Evolutionary conservation across 2,113 vertebrate genomes (phyloP), one percentile per base, ranked within the genome.

Genomic region (Lethenteron reissneri): DNA sequence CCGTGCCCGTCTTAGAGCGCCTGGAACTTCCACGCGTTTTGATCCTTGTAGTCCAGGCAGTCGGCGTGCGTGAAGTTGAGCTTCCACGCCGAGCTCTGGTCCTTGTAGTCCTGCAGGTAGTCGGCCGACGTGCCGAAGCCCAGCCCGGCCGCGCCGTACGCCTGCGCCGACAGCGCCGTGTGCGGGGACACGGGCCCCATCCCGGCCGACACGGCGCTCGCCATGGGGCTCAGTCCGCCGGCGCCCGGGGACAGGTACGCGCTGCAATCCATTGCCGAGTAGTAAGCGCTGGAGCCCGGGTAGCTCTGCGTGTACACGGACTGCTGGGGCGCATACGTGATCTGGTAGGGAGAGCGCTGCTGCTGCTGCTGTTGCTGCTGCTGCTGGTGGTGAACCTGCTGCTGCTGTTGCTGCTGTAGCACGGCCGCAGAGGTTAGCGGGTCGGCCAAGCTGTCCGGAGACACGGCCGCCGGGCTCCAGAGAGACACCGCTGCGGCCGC

Each of bases 1-100:
- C 41, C 41, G 41, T 17, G 6, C 11, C 14, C 17, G 8, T 2
- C 70, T 77, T 84, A 89, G 81, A 89, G 85, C 70, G 88, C 87
- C 79, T 88, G 87, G 80, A 89, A 89, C 76, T 89, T 89, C 87
- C 87, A 88, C 74, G 87, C 86, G 11, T n/a, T 68, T 76, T 88
- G 87, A 72, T 89, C 87, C 76, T 89, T 88, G 81, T 88, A 89
- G 79, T 89, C 87, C 79, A 89, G 81, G 79, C 87, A 88, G 78
- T 89, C 87, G 57, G 84, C 78, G 8, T 84, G 79, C 14, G 82
- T 85, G 77, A 89, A 89, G 77, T 85, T 86, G 72, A 89, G 83
- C 76, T 89, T 89, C 87, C 87, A 88, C 72, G 81, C 76, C 71
- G 77, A 75, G 57, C 81, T 77, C 77, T 85, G 85, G 73, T 89